A percentile compares a stretch with the other conserved stretches of the same genome.
Evolutionary conservation across 2,113 vertebrate species (phyloP).

Genomic region (Ctenomys sociabilis): DNA sequence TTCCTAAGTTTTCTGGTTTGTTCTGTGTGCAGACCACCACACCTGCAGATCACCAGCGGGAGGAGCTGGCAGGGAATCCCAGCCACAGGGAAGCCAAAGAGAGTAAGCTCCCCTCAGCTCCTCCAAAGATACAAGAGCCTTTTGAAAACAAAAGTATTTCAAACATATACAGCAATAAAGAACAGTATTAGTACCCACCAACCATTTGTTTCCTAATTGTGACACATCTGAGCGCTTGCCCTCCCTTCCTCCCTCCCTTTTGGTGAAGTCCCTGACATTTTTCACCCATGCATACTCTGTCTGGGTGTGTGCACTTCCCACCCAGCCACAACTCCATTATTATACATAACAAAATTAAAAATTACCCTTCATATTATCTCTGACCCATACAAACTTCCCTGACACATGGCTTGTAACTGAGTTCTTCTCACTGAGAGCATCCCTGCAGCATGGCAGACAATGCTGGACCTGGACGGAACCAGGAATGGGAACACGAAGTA

Average conservation of each 20-base stretch:
- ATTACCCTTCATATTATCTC: not conserved
- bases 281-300: not conserved
- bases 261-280: not conserved
- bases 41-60: not conserved
- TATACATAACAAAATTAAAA: conserved; percentile 21
- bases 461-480: too few species aligned
- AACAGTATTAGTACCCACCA: not conserved
- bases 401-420: not conserved
- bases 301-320: not conserved
- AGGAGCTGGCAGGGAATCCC: not conserved
- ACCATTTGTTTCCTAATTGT: not conserved
- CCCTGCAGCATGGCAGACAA: not conserved
- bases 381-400: not conserved
- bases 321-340: not conserved
- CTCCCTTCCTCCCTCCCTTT: too few species aligned
- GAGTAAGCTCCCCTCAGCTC: not conserved
- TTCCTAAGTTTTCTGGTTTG: not conserved
- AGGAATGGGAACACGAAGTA: not conserved
- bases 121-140: not conserved
- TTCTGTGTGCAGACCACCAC: not conserved
- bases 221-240: not conserved
- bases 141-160: not conserved
- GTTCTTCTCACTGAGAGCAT: not conserved
- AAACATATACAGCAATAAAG: not conserved
- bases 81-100: not conserved